phyloP scores from a whole-genome alignment of 2,797 vertebrate genomes.

The Gymnocypris eckloni region DNA sequence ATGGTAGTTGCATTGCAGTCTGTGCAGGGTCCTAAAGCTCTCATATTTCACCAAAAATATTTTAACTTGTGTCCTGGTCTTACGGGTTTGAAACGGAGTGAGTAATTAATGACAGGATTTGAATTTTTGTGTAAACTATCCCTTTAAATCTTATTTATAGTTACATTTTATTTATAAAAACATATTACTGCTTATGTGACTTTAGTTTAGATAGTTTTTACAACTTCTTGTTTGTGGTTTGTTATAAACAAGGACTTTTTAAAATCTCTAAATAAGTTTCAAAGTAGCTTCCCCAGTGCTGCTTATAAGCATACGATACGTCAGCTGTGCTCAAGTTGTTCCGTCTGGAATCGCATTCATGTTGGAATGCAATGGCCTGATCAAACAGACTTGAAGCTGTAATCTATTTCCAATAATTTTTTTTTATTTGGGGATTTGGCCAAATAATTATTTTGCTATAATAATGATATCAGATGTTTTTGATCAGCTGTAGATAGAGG shows the following conservation, averaged over 20 bases:
- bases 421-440: conserved; percentile 2
- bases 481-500: conserved; percentile 10
- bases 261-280: not conserved
- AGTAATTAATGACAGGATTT: too few species aligned
- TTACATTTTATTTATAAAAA: not conserved
- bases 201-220: not conserved
- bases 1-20: not conserved
- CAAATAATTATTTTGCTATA: not conserved
- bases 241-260: not conserved
- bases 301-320: conserved; percentile 29
- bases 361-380: conserved; percentile 2
- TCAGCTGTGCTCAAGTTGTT: conserved; percentile 40
- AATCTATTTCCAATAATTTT: not conserved
- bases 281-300: not conserved
- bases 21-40: not conserved
- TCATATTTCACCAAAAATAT: not conserved
- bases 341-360: conserved; percentile 8
- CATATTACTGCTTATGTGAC: not conserved
- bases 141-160: not conserved
- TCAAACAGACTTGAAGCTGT: conserved; percentile 22
- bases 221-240: conserved; percentile 3
- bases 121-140: not conserved
- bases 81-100: not conserved
- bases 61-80: not conserved
- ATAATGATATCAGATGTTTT: not conserved